Base-by-base conservation (phyloP, 92 coral and sea anemone genomes). In the Parazoanthus atlanticus region DNA sequence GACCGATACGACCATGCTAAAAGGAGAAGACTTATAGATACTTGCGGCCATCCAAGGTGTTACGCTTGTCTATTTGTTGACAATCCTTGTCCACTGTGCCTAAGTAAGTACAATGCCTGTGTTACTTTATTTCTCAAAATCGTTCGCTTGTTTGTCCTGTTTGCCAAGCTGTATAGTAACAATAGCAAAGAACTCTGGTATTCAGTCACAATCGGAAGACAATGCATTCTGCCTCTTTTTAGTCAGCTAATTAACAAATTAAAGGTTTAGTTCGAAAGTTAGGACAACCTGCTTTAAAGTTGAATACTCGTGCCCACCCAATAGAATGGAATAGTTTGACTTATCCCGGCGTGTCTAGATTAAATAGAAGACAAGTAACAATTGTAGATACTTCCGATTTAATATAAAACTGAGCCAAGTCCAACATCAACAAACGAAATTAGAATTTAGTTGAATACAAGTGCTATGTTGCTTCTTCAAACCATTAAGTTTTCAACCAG, bases 31-130 rank as follows among this genome's bases (percentile, higher is more conserved):
- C 93, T 96, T 0, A 96, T 96, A 47, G 99, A 96, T 75, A 93
- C 95, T 21, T 96, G 99, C 76, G 99, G 99, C 33, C 99, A 96
- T 80, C 99, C 99, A 19, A 91, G 99, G 82, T 96, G 98, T 61
- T 96, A 92, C 78, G 91, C 97, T 3, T 96, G 99, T 79, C 94
- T 96, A 71, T 91, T 95, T 79, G 89, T 90, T 85, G 98, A 96
- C 89, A 95, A 88, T 12, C 98, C 98, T 33, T 96, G 99, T 67
- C 94, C 95, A 12, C 89, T 96, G 49, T 96, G 99, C 78, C 91
- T 90, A 89, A 93, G 99, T 96, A 90, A 96, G 99, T 95, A 19
- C 29, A 64, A 36, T 15, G 46, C 17, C 40, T 72, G 82, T 40
- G 76, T 56, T 79, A 15, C 49, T 81, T 33, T 16, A 40, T 31